Evolutionary conservation across 2,888 invertebrate genomes (phyloP).

Genomic region (Danaus chrysippus): DNA sequence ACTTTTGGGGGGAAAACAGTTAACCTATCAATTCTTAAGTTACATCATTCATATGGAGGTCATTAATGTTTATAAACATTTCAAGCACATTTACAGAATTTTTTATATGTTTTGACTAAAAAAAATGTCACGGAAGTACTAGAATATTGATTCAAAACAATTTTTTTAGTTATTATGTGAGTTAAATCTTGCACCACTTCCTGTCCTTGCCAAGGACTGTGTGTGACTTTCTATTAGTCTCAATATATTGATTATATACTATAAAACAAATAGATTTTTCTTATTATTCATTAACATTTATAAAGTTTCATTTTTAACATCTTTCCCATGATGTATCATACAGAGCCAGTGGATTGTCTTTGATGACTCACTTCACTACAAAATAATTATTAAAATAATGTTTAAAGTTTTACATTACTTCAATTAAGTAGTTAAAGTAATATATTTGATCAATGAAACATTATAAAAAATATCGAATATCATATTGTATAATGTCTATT

Average conservation of each 20-base stretch:
- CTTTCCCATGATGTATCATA: too few relatives aligned
- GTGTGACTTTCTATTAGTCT: conserved; percentile 54
- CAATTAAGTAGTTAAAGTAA: too few relatives aligned
- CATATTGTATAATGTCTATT: too few relatives aligned
- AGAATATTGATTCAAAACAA: conserved; percentile 12
- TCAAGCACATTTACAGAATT: conserved; percentile 44
- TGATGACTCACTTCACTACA: too few relatives aligned
- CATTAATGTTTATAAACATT: conserved; percentile 74
- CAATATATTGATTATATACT: conserved; percentile 15
- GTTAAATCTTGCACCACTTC: conserved; percentile 44
- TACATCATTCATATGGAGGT: conserved; percentile 72
- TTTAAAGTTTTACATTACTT: too few relatives aligned
- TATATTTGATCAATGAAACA: too few relatives aligned
- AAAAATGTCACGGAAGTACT: background rate
- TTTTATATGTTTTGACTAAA: conserved; percentile 10
- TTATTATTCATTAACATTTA: background rate
- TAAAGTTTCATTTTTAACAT: too few relatives aligned
- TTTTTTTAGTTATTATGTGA: conserved; percentile 7
- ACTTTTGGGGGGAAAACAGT: conserved; percentile 72
- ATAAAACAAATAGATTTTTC: background rate
- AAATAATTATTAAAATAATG: too few relatives aligned
- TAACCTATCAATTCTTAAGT: conserved; percentile 67
- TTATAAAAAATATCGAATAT: too few relatives aligned
- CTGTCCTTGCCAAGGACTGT: conserved; percentile 48
- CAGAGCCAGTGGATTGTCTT: too few relatives aligned